Conservation (phyloP, 2,888 invertebrate genomes). For the Chloroclysta siterata region DNA sequence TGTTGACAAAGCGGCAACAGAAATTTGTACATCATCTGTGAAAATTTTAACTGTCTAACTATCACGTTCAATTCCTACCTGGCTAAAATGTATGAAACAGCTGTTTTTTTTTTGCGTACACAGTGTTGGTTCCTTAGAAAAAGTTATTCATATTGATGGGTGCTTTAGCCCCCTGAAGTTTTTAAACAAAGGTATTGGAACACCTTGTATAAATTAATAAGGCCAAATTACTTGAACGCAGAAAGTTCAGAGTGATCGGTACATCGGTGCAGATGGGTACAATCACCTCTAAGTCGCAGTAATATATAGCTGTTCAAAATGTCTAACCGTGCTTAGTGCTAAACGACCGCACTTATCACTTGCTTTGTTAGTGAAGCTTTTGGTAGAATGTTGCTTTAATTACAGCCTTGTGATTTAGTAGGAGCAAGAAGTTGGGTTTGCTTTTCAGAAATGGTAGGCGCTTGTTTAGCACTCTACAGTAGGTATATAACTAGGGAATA, state of each 20-base stretch:
- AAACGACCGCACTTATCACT: slow-evolving; percentile 3
- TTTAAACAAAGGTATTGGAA: too few species aligned
- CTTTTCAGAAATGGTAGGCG: slow-evolving; percentile 26
- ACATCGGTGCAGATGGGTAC: not conserved
- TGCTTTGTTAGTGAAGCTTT: not conserved
- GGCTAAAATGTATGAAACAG: too few species aligned
- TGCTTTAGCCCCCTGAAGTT: too few species aligned
- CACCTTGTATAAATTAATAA: too few species aligned
- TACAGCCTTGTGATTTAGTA: slow-evolving; percentile 3
- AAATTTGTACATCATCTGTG: too few species aligned
- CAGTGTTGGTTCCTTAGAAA: too few species aligned
- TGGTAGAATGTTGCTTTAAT: not conserved
- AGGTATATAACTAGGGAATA: too few species aligned
- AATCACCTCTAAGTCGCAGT: not conserved
- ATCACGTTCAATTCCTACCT: too few species aligned
- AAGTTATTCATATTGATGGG: too few species aligned
- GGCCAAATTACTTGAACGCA: not conserved
- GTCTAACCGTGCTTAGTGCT: slow-evolving; percentile 1
- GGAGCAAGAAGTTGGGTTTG: slow-evolving; percentile 23
- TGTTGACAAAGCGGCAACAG: too few species aligned
- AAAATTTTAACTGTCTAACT: too few species aligned
- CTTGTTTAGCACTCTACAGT: slow-evolving; percentile 2
- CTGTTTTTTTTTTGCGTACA: too few species aligned
- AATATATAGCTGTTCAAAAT: slow-evolving; percentile 3
- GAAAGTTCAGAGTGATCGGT: not conserved